phyloP scores from a whole-genome alignment of 2,797 vertebrate species.

The Phoebastria nigripes region DNA sequence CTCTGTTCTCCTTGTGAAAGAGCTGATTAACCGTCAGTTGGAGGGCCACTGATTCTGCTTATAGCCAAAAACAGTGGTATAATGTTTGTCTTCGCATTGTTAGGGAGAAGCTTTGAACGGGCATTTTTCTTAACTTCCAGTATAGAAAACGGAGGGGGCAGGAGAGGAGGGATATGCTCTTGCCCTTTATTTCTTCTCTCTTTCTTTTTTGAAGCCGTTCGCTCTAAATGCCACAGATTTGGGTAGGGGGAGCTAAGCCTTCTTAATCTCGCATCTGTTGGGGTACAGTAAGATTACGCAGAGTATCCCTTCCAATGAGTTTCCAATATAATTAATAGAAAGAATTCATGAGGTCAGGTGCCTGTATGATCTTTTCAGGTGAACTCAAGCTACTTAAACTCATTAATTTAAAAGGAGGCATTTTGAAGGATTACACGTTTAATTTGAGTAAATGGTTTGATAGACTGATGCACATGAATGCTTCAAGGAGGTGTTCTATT shows the following conservation, averaged over 20 bases:
- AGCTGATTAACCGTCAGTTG: slow-evolving; percentile 64
- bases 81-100: slow-evolving; percentile 11
- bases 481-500: slow-evolving; percentile 77
- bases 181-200: slow-evolving; percentile 1
- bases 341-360: slow-evolving; percentile 77
- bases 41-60: slow-evolving; percentile 44
- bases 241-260: slow-evolving; percentile 54
- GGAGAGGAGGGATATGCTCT: background rate
- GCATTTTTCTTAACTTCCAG: slow-evolving; percentile 26
- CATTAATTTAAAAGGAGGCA: slow-evolving; percentile 85
- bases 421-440: slow-evolving; percentile 86
- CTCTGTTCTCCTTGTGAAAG: slow-evolving; percentile 66
- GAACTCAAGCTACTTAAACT: slow-evolving; percentile 83
- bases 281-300: slow-evolving; percentile 61
- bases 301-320: slow-evolving; percentile 65
- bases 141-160: background rate
- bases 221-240: background rate
- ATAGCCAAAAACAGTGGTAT: background rate
- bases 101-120: background rate
- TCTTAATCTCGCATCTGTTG: slow-evolving; percentile 62
- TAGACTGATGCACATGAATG: slow-evolving; percentile 83
- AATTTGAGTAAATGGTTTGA: slow-evolving; percentile 85
- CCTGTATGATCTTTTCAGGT: slow-evolving; percentile 79
- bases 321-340: slow-evolving; percentile 77
- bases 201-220: background rate